Base-by-base conservation (phyloP, 2,888 invertebrate species). In the Drosophila barbarae region DNA sequence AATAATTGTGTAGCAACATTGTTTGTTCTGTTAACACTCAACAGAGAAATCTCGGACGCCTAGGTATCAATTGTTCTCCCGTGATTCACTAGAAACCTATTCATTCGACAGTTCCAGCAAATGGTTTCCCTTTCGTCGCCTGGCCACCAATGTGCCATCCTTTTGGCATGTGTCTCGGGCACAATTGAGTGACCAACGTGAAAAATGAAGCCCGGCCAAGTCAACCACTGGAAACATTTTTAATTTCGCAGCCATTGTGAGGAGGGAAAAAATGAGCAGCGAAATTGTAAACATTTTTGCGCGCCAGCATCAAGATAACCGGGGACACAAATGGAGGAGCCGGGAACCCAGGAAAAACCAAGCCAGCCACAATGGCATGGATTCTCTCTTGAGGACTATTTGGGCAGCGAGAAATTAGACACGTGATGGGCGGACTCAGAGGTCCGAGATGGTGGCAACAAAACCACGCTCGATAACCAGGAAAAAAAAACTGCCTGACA, bases 161-260 rank as follows among this genome's bases (percentile, higher is more conserved):
- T 72, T 72, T 69, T 80, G 80, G 80, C 80, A 85, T 80, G 80
- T 74, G 76, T 74, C 85, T 68, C 58, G 47, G 12, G 38, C 71
- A 76, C 86, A 86, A 84, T 86, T 83, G 86, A 86, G 78, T 86
- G 84, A 80, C 86, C 86, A 84, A 71, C 72, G 76, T 73, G 85
- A 80, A 81, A 85, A 80, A 80, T 85, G 79, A 79, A 85, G 74
- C 80, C 44, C 59, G 59, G 67, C 51, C 52, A 46, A 28, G 59
- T 47, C 54, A 70, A 71, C 46, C 52, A 69, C 69, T 76, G 74
- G 59, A 63, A 71, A 64, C 71, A 72, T 76, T 81, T 81, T 82
- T 81, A 86, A 85, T 79, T 79, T 83, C 63, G 74, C 67, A 67
- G 64, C 50, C 77, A 74, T 73, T 81, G 82, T 80, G 71, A 46